Conservation (phyloP, 2,888 invertebrate species). For the Chironomus tentans region DNA sequence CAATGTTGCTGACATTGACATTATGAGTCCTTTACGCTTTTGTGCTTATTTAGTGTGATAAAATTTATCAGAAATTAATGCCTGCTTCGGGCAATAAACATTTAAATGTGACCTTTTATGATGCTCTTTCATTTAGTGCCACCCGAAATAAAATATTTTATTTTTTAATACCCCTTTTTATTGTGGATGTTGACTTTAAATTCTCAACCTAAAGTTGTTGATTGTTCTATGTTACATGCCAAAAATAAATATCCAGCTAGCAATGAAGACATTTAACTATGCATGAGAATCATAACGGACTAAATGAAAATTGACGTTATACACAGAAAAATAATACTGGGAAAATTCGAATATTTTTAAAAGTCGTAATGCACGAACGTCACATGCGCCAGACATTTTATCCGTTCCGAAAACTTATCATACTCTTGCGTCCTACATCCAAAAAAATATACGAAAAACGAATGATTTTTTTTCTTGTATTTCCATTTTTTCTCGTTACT, state of each 20-base stretch:
- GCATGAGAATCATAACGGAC: neutral
- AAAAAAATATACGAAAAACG: neutral
- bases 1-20: neutral
- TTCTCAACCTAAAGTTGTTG: too few relatives aligned
- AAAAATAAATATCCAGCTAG: too few relatives aligned
- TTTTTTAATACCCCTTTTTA: too few relatives aligned
- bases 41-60: neutral
- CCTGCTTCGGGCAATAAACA: neutral
- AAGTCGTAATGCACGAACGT: neutral
- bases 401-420: neutral
- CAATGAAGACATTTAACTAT: neutral
- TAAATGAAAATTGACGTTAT: neutral
- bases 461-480: too few relatives aligned
- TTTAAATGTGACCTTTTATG: too few relatives aligned
- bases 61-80: neutral
- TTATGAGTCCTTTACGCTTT: neutral
- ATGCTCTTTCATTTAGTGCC: too few relatives aligned
- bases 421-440: neutral
- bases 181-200: too few relatives aligned
- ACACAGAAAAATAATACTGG: too few relatives aligned
- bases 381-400: conserved; percentile 3
- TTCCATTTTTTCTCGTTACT: neutral
- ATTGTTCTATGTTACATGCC: too few relatives aligned
- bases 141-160: too few relatives aligned
- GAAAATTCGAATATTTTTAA: neutral